A percentile compares a stretch with the other conserved stretches of the same genome.
phyloP scores from a whole-genome alignment of 2,888 invertebrate genomes.

The Cephalotes varians region DNA sequence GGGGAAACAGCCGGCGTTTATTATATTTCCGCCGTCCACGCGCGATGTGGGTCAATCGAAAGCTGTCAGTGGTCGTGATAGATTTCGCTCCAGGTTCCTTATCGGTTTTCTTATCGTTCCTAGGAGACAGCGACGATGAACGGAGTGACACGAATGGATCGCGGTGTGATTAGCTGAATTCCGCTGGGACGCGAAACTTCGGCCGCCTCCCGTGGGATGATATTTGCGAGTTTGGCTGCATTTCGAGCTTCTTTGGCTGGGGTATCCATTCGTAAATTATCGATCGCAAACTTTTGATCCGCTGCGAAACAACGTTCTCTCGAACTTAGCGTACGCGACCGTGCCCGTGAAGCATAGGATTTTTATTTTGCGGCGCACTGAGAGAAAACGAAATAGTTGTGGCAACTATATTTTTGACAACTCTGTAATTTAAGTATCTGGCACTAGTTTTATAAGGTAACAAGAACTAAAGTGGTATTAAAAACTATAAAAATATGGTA shows the following conservation, averaged over 20 bases:
- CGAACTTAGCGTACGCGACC: neutral
- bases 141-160: slow-evolving; percentile 72
- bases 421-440: no score
- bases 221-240: slow-evolving; percentile 29
- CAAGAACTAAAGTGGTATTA: no score
- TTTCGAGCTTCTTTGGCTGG: slow-evolving; percentile 32
- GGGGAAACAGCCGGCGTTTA: slow-evolving; percentile 60
- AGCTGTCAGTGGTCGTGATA: slow-evolving; percentile 74
- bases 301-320: slow-evolving; percentile 49
- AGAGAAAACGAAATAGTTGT: no score
- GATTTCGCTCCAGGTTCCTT: slow-evolving; percentile 68
- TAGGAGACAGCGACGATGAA: slow-evolving; percentile 50
- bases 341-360: slow-evolving; percentile 6
- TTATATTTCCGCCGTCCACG: slow-evolving; percentile 32
- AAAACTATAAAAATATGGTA: no score
- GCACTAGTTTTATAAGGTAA: no score
- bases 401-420: no score
- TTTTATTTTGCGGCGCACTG: no score
- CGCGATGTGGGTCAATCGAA: slow-evolving; percentile 74
- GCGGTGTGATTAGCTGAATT: slow-evolving; percentile 70
- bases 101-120: slow-evolving; percentile 70
- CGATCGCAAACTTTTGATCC: slow-evolving; percentile 51
- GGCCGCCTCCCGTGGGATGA: slow-evolving; percentile 40
- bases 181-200: slow-evolving; percentile 55
- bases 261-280: slow-evolving; percentile 37